A percentile compares a stretch with the other conserved stretches of the same genome.
These are phyloP conservation scores for Galerucella pusilla DNA, from an alignment of 2,888 invertebrate species.

Conservation along the genomic window DNA sequence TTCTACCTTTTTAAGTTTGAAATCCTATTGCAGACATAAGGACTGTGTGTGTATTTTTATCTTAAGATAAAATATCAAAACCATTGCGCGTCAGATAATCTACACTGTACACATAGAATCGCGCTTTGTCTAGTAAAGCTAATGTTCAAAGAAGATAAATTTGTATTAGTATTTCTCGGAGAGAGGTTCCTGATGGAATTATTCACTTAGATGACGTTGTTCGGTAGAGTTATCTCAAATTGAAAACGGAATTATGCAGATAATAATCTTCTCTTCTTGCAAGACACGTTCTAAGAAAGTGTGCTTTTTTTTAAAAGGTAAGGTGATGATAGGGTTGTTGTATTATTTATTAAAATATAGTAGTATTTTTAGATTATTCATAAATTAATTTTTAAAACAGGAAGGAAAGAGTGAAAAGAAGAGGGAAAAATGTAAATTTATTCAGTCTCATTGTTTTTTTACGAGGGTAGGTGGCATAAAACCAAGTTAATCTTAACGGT, in stretches of 20 bases:
- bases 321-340: background rate
- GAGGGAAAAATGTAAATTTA: background rate
- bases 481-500: background rate
- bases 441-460: background rate
- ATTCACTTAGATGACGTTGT: slow-evolving; percentile 4
- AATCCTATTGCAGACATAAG: too few relatives aligned
- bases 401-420: background rate
- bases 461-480: background rate
- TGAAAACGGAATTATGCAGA: slow-evolving; percentile 9
- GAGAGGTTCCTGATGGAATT: slow-evolving; percentile 1
- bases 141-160: background rate
- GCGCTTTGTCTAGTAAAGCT: background rate
- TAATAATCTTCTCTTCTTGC: background rate
- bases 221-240: slow-evolving; percentile 8
- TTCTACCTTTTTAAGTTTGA: too few relatives aligned
- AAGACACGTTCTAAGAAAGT: background rate
- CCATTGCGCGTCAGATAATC: too few relatives aligned
- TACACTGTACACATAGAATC: background rate
- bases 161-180: background rate
- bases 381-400: background rate
- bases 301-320: background rate
- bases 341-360: background rate
- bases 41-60: too few relatives aligned
- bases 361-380: background rate
- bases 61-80: too few relatives aligned